A percentile compares a stretch with the other conserved stretches of the same genome.
Evolutionary conservation across 2,797 vertebrate genomes (phyloP).

Genomic region (Lerista edwardsae): DNA sequence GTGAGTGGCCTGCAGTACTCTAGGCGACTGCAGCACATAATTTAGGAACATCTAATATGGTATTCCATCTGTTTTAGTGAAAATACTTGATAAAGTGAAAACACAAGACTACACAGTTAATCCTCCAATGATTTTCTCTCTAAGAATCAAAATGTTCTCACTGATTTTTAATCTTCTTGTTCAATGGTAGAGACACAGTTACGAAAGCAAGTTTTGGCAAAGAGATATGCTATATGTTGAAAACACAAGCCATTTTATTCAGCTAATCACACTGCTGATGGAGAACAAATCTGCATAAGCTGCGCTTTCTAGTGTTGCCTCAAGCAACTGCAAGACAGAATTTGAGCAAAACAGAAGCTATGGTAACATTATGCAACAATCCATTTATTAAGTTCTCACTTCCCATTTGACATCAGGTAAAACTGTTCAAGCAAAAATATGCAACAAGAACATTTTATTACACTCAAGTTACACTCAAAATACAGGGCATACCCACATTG

Average conservation of each 20-base stretch:
- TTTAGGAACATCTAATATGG: not conserved
- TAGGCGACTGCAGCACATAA: no score
- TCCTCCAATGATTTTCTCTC: no score
- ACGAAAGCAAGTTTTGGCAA: conserved; percentile 34
- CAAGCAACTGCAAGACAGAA: conserved; percentile 33
- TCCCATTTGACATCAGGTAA: conserved; percentile 44
- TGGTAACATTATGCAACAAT: not conserved
- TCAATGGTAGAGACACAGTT: not conserved
- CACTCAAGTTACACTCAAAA: conserved; percentile 38
- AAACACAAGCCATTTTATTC: not conserved
- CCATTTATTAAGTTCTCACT: conserved; percentile 28
- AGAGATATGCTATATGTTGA: not conserved
- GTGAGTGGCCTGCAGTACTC: no score
- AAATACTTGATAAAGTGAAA: not conserved
- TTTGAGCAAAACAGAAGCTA: conserved; percentile 59
- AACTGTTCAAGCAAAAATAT: conserved; percentile 22
- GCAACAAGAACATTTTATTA: not conserved
- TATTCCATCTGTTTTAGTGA: not conserved
- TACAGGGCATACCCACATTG: conserved; percentile 33
- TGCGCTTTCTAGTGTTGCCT: conserved; percentile 25
- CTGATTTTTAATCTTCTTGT: conserved; percentile 2
- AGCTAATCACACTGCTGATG: conserved; percentile 17
- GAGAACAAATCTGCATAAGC: conserved; percentile 2
- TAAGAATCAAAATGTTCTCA: not conserved
- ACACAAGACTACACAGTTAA: not conserved